Evolutionary conservation across 2,797 vertebrate genomes (phyloP), one percentile per base, ranked within the genome.

Genomic region (Falco concolor): DNA sequence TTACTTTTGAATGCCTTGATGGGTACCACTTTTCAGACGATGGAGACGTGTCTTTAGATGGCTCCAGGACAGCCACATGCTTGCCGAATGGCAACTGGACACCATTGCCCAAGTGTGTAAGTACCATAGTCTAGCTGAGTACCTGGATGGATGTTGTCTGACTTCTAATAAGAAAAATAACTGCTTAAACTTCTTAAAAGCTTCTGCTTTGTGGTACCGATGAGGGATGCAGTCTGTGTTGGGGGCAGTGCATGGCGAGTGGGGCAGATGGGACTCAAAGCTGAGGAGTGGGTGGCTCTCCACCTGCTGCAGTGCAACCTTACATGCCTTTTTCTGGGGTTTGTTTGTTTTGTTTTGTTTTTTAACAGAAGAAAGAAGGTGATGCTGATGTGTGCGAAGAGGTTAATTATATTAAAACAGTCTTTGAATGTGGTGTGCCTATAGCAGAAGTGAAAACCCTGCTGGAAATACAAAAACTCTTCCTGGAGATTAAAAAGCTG

Each of bases 401-500:
- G 49, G 14, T 91, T 36, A 22, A 1, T 21, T 7, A 56, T 0
- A 15, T 56, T 5, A 36, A 54, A 79, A 13, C 3, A 0, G 6
- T 9, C 68, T 79, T 69, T 11, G 78, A 78, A 7, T 96, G 96
- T 0, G n/a, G 49, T 2, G 1, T 95, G 89, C 87, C 94, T 8
- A 4, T 14, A 8, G 84, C 32, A 69, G 72, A 89, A 23, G 10
- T 93, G 81, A 96, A 82, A 85, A 76, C 40, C 28, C 89, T 96
- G 32, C 75, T 97, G 89, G 95, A 97, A 87, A 69, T 95, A n/a
- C 68, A 85, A 59, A 97, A 96, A 30, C 75, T 96, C 2, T 38
- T 83, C 28, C 84, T 97, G 87, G 96, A 97, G 93, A 70, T 96
- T 32, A 81, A 93, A 73, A 97, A 91, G 8, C 79, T 97, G 1